These are phyloP conservation scores for Agelas oroides DNA, from an alignment of 37 sponge, comb jelly and placozoan genomes.

Conservation along the genomic window DNA sequence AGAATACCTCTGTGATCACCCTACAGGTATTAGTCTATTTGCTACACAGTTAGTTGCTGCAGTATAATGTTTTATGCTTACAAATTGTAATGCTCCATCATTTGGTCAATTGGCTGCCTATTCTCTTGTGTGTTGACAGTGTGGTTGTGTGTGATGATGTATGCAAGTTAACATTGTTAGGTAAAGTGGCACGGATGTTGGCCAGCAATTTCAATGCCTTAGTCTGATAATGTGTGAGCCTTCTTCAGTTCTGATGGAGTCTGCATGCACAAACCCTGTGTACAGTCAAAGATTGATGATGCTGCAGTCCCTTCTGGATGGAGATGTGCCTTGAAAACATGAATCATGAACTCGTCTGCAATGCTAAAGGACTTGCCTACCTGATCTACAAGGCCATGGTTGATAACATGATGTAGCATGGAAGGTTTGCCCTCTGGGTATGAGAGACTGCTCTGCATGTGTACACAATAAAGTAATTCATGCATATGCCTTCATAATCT, in stretches of 20 bases:
- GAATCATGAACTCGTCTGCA: too few species aligned
- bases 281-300: not conserved
- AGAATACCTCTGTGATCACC: constrained; percentile 1
- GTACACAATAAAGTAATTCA: too few species aligned
- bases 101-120: constrained; percentile 20
- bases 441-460: too few species aligned
- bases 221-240: constrained; percentile 9
- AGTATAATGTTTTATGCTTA: too few species aligned
- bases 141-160: constrained; percentile 6
- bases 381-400: too few species aligned
- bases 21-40: not conserved
- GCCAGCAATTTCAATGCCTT: constrained; percentile 1
- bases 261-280: constrained; percentile 2
- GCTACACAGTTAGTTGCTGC: not conserved
- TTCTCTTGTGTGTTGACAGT: constrained; percentile 20
- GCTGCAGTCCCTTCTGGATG: too few species aligned
- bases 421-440: too few species aligned
- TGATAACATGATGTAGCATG: too few species aligned
- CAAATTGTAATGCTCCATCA: constrained; percentile 24
- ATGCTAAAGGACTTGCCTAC: too few species aligned
- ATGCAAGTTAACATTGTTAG: not conserved
- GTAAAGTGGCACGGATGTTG: not conserved
- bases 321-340: not conserved
- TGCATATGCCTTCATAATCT: too few species aligned
- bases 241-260: not conserved